phyloP scores from a whole-genome alignment of 2,113 vertebrate species.

The Salvelinus fontinalis region DNA sequence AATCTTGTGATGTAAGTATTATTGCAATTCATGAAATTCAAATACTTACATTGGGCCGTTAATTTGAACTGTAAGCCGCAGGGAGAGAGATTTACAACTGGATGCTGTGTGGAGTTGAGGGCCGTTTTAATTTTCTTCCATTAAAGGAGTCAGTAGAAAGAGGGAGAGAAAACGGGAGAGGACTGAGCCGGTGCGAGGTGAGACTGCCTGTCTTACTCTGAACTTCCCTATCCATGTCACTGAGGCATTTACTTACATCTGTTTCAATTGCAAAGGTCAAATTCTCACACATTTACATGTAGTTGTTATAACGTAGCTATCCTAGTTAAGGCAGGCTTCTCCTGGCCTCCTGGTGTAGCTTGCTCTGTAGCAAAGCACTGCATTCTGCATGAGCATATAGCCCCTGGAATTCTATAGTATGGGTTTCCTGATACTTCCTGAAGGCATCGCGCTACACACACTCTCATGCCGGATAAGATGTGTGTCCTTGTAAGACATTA shows the following conservation, averaged over 20 bases:
- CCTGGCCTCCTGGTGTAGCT: slow-evolving; percentile 46
- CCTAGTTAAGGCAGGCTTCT: slow-evolving; percentile 79
- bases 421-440: slow-evolving; percentile 68
- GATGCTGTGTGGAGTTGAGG: slow-evolving; percentile 78
- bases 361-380: slow-evolving; percentile 49
- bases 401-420: slow-evolving; percentile 63
- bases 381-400: slow-evolving; percentile 71
- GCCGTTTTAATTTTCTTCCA: slow-evolving; percentile 81
- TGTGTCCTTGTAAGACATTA: slow-evolving; percentile 75
- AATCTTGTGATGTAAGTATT: slow-evolving; percentile 99
- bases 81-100: slow-evolving; percentile 93
- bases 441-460: slow-evolving; percentile 49
- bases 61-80: slow-evolving; percentile 95
- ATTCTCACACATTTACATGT: slow-evolving; percentile 69
- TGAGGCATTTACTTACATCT: slow-evolving; percentile 5
- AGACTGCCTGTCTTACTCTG: slow-evolving; percentile 66
- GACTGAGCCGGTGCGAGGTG: slow-evolving; percentile 44
- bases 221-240: slow-evolving; percentile 72
- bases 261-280: slow-evolving; percentile 49
- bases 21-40: slow-evolving; percentile 99
- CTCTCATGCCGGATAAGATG: slow-evolving; percentile 54
- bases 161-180: slow-evolving; percentile 7
- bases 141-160: slow-evolving; percentile 85
- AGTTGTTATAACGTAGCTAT: slow-evolving; percentile 76
- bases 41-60: slow-evolving; percentile 93